Conservation (phyloP, 2,797 vertebrate genomes). For the Coluber constrictor region DNA sequence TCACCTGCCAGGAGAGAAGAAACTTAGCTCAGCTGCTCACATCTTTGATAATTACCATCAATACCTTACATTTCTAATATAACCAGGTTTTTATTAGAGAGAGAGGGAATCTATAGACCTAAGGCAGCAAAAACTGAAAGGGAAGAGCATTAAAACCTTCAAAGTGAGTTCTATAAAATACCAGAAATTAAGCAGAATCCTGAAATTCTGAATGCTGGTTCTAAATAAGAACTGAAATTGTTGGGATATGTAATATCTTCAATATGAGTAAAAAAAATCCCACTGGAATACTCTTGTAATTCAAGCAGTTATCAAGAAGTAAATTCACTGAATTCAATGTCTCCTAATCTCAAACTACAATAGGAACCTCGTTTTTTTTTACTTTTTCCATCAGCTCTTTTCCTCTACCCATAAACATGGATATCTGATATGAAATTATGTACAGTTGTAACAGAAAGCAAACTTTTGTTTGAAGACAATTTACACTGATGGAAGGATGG, state of each 20-base stretch:
- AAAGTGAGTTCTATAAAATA: background rate
- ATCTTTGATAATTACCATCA: background rate
- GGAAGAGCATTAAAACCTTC: too few relatives aligned
- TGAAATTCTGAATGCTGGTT: background rate
- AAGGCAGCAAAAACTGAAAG: background rate
- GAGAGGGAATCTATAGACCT: background rate
- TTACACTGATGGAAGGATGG: background rate
- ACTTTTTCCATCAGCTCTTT: background rate
- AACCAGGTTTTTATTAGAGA: background rate
- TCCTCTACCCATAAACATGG: background rate
- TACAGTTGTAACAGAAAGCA: constrained; percentile 31
- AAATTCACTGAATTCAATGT: background rate
- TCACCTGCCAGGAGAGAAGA: background rate
- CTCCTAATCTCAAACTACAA: background rate
- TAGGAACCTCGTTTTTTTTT: background rate
- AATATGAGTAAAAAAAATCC: background rate
- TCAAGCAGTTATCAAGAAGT: background rate
- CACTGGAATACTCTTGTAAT: background rate
- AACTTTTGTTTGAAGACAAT: constrained; percentile 12
- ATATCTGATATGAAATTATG: constrained; percentile 37
- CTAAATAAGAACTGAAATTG: background rate
- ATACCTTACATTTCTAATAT: background rate
- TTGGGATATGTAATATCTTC: background rate
- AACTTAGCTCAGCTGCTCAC: background rate
- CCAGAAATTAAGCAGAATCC: background rate